A percentile compares a stretch with the other conserved stretches of the same genome.
These are phyloP conservation scores for Spodoptera frugiperda DNA, from an alignment of 1,140 invertebrate genomes.

Conservation along the genomic window DNA sequence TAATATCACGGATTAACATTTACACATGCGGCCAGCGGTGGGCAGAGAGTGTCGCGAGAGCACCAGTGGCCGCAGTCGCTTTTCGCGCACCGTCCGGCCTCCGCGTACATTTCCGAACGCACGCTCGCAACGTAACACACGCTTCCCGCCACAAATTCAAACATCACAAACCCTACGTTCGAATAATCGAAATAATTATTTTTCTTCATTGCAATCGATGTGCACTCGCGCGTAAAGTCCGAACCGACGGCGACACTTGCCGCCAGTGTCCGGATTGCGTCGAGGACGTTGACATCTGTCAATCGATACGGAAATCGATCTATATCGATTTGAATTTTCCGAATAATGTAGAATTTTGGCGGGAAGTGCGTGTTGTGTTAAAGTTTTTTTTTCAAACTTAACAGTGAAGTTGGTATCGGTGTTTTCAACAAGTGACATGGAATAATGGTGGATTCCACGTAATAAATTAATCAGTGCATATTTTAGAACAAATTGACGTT, in stretches of 20 bases:
- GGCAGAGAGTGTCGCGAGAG: slow-evolving; percentile 72
- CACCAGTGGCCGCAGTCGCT: slow-evolving; percentile 77
- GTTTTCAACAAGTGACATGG: slow-evolving; percentile 72
- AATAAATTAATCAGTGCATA: slow-evolving; percentile 71
- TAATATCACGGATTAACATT: slow-evolving; percentile 74
- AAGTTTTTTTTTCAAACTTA: slow-evolving; percentile 65
- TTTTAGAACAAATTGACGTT: slow-evolving; percentile 54
- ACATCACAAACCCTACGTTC: slow-evolving; percentile 63
- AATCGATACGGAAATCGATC: slow-evolving; percentile 67
- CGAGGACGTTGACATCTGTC: slow-evolving; percentile 76
- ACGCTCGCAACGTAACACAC: slow-evolving; percentile 77
- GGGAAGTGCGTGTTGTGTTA: slow-evolving; percentile 73
- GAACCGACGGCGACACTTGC: slow-evolving; percentile 71
- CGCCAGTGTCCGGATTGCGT: slow-evolving; percentile 76
- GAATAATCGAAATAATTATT: slow-evolving; percentile 69
- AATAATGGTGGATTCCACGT: slow-evolving; percentile 82
- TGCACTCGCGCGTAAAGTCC: slow-evolving; percentile 72
- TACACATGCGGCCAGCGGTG: slow-evolving; percentile 74
- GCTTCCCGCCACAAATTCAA: slow-evolving; percentile 81
- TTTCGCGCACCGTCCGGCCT: slow-evolving; percentile 76
- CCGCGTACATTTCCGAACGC: slow-evolving; percentile 71
- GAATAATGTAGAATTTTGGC: slow-evolving; percentile 70
- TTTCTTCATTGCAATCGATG: slow-evolving; percentile 69
- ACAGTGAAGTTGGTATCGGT: slow-evolving; percentile 75
- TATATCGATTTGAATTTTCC: slow-evolving; percentile 61